phyloP scores from a whole-genome alignment of 2,888 invertebrate genomes.

The Amphipyra berbera region DNA sequence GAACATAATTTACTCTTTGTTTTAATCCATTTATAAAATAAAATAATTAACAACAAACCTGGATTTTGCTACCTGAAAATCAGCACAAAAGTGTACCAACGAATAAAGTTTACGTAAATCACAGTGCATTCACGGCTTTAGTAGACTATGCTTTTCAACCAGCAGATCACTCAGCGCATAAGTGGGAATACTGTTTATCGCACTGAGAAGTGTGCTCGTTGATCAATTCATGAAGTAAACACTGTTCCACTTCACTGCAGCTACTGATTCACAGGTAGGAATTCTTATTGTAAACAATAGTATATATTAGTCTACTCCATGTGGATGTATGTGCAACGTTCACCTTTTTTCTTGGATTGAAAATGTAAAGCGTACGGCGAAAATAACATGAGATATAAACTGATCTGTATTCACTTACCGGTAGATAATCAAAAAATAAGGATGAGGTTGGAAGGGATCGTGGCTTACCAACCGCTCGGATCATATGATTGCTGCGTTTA shows the following conservation, averaged over 20 bases:
- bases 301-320: slow-evolving; percentile 11
- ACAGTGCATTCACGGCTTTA: slow-evolving; percentile 29
- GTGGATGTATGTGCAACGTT: neutral
- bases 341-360: neutral
- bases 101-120: slow-evolving; percentile 3
- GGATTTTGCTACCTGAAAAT: no score
- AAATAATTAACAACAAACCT: no score
- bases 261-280: slow-evolving; percentile 60
- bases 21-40: no score
- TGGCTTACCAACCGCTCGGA: no score
- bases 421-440: no score
- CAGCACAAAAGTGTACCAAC: no score
- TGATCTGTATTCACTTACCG: no score
- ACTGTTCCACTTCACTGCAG: slow-evolving; percentile 50
- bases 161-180: slow-evolving; percentile 46
- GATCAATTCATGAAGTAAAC: slow-evolving; percentile 60
- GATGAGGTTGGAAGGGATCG: no score
- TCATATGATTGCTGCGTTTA: no score
- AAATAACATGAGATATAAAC: no score
- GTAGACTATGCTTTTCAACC: slow-evolving; percentile 26
- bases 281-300: slow-evolving; percentile 52
- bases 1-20: no score
- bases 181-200: slow-evolving; percentile 53
- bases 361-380: no score
- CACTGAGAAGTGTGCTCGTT: slow-evolving; percentile 40